phyloP scores from a whole-genome alignment of 2,113 vertebrate species.

The Ammospiza caudacuta region DNA sequence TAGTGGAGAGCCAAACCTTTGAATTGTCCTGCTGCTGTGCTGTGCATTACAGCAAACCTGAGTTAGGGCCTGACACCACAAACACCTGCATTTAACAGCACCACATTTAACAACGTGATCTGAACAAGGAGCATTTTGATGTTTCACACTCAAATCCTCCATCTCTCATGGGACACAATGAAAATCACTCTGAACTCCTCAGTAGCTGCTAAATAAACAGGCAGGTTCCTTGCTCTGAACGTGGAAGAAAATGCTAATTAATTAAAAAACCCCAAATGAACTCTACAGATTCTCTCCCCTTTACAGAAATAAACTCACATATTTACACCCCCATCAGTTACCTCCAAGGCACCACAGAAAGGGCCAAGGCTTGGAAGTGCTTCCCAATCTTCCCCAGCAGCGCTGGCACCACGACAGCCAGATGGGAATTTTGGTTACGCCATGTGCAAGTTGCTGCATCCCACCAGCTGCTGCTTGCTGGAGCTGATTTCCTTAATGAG shows the following conservation, averaged over 20 bases:
- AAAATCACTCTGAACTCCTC: neutral
- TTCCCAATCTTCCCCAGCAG: neutral
- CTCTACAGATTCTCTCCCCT: neutral
- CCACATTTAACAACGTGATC: neutral
- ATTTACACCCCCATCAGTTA: neutral
- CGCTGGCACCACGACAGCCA: rapidly evolving
- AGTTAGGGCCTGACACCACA: neutral
- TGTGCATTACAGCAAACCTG: neutral
- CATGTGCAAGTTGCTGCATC: neutral
- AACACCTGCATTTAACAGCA: neutral
- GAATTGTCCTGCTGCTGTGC: neutral
- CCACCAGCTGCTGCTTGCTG: neutral
- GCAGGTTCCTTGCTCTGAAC: neutral
- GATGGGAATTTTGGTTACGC: neutral
- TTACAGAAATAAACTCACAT: neutral
- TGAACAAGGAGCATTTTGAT: neutral
- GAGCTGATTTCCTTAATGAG: neutral
- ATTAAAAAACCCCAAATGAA: neutral
- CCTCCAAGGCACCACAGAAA: neutral
- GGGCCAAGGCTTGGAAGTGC: neutral
- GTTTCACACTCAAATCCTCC: neutral
- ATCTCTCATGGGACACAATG: rapidly evolving
- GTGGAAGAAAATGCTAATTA: neutral
- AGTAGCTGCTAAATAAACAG: neutral
- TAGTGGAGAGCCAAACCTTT: neutral